Conservation (phyloP, 2,113 vertebrate genomes). For the Prolemur simus region DNA sequence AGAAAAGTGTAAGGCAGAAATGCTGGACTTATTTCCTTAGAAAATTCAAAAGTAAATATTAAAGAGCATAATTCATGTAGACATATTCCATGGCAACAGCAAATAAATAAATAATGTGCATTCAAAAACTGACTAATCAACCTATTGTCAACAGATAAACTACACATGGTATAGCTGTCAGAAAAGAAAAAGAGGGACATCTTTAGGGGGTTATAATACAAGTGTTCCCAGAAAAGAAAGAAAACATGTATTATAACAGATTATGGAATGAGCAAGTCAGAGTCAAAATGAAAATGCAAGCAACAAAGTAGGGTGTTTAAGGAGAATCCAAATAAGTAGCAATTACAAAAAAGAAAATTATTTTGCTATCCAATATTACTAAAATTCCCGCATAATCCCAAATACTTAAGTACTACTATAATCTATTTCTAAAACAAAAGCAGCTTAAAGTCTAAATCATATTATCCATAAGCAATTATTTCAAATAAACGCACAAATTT, state of each 20-base stretch:
- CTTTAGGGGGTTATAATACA: neutral
- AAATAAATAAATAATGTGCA: neutral
- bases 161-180: neutral
- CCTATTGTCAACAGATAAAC: neutral
- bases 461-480: slow-evolving; percentile 30
- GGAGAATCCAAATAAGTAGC: neutral
- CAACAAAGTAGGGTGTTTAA: neutral
- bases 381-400: slow-evolving; percentile 27
- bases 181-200: neutral
- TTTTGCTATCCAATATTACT: slow-evolving; percentile 21
- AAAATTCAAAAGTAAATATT: slow-evolving; percentile 1
- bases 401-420: slow-evolving; percentile 27
- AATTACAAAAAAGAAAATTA: slow-evolving; percentile 21
- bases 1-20: neutral
- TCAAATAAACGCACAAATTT: slow-evolving; percentile 36
- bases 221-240: neutral
- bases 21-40: neutral
- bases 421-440: slow-evolving; percentile 43
- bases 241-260: neutral
- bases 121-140: neutral
- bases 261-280: neutral
- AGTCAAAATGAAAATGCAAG: slow-evolving; percentile 29
- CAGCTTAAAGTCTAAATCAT: slow-evolving; percentile 25
- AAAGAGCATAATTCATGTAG: neutral
- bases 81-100: neutral